phyloP scores from a whole-genome alignment of 1,140 invertebrate species.

The Zaprionus ghesquierei region DNA sequence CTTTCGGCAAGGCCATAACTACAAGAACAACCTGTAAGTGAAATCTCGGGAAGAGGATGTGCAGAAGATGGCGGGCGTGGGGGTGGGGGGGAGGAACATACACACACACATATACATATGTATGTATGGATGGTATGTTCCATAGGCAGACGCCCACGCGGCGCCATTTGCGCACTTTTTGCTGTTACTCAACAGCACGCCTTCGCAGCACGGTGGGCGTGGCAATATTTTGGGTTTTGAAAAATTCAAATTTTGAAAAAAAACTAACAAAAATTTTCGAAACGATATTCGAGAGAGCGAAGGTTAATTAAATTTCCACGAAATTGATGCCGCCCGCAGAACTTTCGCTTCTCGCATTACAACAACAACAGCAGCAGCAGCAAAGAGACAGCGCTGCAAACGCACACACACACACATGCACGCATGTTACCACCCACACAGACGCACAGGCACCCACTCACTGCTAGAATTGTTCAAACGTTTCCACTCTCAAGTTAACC shows the following conservation, averaged over 20 bases:
- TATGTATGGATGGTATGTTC: conserved; percentile 29
- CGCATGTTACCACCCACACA: conserved; percentile 2
- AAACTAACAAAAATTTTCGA: not conserved
- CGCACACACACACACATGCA: conserved; percentile 9
- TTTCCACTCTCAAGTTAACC: conserved; percentile 25
- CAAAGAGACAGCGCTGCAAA: conserved; percentile 15
- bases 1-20: conserved; percentile 29
- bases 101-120: not conserved
- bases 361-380: conserved; percentile 16
- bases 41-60: conserved; percentile 44
- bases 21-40: conserved; percentile 67
- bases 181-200: conserved; percentile 62
- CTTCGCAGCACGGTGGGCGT: not conserved
- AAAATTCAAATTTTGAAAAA: not conserved
- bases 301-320: conserved; percentile 45
- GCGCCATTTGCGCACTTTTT: conserved; percentile 68
- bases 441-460: not conserved
- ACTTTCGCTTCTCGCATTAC: conserved; percentile 48
- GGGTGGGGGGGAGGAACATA: not conserved
- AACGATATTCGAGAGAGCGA: not conserved
- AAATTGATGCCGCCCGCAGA: conserved; percentile 41
- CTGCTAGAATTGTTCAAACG: not conserved
- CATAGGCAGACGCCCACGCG: conserved; percentile 71
- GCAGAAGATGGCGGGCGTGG: conserved; percentile 5
- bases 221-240: not conserved